A percentile compares a stretch with the other conserved stretches of the same genome.
phyloP scores from a whole-genome alignment of 1,140 invertebrate genomes.

The Fopius arisanus region DNA sequence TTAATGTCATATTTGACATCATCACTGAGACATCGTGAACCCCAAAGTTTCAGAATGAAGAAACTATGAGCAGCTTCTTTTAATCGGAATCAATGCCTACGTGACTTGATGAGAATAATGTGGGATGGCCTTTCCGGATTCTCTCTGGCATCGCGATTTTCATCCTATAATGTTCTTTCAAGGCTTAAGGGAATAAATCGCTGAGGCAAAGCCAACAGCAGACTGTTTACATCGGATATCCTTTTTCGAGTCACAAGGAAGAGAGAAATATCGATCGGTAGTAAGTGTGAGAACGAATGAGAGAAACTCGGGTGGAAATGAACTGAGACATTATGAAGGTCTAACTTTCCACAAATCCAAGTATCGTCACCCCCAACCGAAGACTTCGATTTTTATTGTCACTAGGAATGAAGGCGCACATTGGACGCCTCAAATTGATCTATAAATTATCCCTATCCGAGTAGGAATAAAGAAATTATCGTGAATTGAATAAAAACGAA shows the following conservation, averaged over 20 bases:
- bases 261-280: constrained; percentile 1
- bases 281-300: not conserved
- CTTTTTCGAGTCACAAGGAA: constrained; percentile 23
- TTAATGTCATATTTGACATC: not conserved
- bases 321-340: constrained; percentile 13
- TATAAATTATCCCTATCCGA: too few species aligned
- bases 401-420: too few species aligned
- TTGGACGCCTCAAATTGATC: too few species aligned
- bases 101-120: not conserved
- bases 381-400: too few species aligned
- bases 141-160: not conserved
- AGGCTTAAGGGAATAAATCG: not conserved
- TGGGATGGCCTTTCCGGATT: not conserved
- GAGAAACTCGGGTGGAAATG: not conserved
- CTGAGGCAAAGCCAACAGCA: constrained; percentile 27
- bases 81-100: not conserved
- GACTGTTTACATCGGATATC: constrained; percentile 27
- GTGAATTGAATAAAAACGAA: too few species aligned
- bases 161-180: not conserved
- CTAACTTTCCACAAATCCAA: not conserved
- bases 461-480: too few species aligned
- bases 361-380: not conserved
- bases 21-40: too few species aligned
- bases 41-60: not conserved
- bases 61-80: not conserved